These are phyloP conservation scores for Coptodon bakossiorum DNA, from an alignment of 2,113 vertebrate species.

Conservation along the genomic window DNA sequence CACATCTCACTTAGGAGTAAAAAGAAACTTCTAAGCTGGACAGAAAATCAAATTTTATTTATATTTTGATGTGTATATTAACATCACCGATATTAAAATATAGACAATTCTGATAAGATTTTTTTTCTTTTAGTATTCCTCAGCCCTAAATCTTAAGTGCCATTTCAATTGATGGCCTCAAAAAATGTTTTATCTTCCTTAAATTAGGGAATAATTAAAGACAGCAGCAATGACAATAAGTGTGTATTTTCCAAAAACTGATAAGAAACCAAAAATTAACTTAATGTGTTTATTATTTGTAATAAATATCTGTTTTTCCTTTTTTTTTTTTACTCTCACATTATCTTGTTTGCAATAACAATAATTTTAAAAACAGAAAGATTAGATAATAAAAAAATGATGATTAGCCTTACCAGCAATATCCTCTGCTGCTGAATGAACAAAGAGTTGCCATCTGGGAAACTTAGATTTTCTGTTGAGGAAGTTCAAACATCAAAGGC, in stretches of 20 bases:
- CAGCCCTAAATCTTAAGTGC: not conserved
- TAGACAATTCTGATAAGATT: not conserved
- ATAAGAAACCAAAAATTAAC: not conserved
- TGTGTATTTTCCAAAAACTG: not conserved
- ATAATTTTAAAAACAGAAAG: accelerated
- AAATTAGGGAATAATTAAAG: not conserved
- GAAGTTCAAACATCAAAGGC: not conserved
- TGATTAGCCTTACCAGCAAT: not conserved
- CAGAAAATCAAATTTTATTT: not conserved
- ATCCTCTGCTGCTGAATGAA: not conserved
- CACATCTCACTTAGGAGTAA: not conserved
- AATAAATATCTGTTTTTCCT: not conserved
- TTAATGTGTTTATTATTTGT: not conserved
- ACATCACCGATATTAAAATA: not conserved
- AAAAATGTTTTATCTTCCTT: not conserved
- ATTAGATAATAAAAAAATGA: not conserved
- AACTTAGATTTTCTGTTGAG: not conserved
- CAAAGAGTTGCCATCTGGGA: not conserved
- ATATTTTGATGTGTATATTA: not conserved
- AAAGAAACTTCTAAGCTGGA: not conserved
- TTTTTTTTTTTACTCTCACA: not conserved
- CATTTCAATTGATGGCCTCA: not conserved
- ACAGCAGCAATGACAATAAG: not conserved
- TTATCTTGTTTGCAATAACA: not conserved
- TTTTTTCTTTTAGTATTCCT: not conserved